Base-by-base conservation (phyloP, 2,888 invertebrate species). In the Dynastes grantii region DNA sequence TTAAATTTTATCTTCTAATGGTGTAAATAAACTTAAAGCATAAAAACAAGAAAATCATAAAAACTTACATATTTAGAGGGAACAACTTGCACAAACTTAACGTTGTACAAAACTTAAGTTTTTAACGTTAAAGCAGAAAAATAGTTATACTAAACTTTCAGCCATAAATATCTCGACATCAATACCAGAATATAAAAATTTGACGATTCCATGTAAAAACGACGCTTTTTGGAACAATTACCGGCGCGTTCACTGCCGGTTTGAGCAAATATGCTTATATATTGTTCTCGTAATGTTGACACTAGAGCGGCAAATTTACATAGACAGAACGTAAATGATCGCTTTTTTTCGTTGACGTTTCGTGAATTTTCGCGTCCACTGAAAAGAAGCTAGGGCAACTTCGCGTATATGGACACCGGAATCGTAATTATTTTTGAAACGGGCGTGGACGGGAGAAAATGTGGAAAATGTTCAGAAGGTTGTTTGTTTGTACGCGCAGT, bases 371-470 rank as follows among this genome's bases (percentile, higher is more conserved):
- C 55, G 55, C 16, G 5, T 8, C 55, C 22, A 8, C 22, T 58
- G 55, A 55, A 55, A 58, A 58, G 55, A 58, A 58, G 22, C 55
- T 58, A 16, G 9, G 8, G 4, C 22, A 22, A 58, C 22, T 58
- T 58, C 55, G 22, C 55, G 22, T 22, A 22, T 58, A 58, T 22
- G 55, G 55, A 32, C 13, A 9, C 8, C 8, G 55, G 32, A 4
- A 63, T 63, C 27, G 49, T 67, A 67, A 45, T 49, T 67, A 67
- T 67, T 67, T 67, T 67, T 67, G 67, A 67, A 49, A 49, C 49
- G 16, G 49, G 22, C 49, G 67, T 45, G 8, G 3, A 45, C 16
- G 1, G 67, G 2, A 49, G 67, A 67, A 67, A 67, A 67, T 49
- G 49, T 67, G 67, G 45, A 67, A 67, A 45, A 45, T 45, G 16